Conservation (phyloP, 2,888 invertebrate species). For the Marronus borbonicus region DNA sequence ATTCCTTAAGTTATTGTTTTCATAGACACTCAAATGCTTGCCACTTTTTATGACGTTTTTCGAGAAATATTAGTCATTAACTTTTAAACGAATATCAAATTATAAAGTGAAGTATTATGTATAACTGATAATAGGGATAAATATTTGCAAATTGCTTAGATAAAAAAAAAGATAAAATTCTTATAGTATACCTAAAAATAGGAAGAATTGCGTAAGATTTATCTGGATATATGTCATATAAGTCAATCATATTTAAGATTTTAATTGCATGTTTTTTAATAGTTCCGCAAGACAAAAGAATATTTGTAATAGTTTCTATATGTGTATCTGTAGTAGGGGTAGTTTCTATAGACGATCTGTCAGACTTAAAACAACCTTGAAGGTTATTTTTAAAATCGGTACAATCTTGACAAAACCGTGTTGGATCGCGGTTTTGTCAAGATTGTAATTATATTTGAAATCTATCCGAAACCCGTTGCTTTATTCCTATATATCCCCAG, state of each 20-base stretch:
- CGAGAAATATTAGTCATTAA: slow-evolving; percentile 2
- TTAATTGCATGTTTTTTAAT: not conserved
- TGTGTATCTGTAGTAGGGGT: not conserved
- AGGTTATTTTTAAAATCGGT: slow-evolving; percentile 36
- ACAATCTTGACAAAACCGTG: slow-evolving; percentile 13
- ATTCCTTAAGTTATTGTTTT: not conserved
- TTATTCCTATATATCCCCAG: not conserved
- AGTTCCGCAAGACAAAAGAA: not conserved
- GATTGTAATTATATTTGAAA: slow-evolving; percentile 26
- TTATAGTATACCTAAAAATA: slow-evolving; percentile 21
- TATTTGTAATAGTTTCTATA: not conserved
- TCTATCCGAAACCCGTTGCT: not conserved
- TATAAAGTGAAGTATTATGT: slow-evolving; percentile 1
- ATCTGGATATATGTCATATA: not conserved
- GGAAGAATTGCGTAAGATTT: slow-evolving; percentile 18
- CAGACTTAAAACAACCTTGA: slow-evolving; percentile 30
- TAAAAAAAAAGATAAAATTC: slow-evolving; percentile 1
- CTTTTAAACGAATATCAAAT: not conserved
- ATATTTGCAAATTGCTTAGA: slow-evolving; percentile 1
- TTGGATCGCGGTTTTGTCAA: not conserved
- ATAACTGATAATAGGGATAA: slow-evolving; percentile 10
- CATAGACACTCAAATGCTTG: not conserved
- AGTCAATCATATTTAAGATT: not conserved
- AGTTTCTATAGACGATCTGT: slow-evolving; percentile 2
- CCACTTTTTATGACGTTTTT: not conserved